Conservation (phyloP, 2,888 invertebrate species). For the Ischnura elegans region DNA sequence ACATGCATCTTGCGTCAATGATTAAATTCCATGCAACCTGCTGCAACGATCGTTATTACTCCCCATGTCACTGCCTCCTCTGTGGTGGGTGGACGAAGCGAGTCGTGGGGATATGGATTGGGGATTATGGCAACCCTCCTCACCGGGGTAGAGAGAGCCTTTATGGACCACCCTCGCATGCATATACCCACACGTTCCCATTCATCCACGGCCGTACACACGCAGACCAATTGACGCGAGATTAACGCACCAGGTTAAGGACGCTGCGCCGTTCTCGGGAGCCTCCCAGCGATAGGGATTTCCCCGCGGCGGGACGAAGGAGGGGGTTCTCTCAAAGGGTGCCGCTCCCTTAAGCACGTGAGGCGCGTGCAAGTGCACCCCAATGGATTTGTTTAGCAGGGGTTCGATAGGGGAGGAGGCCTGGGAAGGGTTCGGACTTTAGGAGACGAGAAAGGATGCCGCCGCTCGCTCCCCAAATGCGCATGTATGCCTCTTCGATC, state of each 20-base stretch:
- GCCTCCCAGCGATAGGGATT: neutral
- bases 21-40: neutral
- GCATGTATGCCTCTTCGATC: neutral
- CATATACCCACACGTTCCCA: neutral
- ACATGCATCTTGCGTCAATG: slow-evolving; percentile 11
- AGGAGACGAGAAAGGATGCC: neutral
- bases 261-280: neutral
- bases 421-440: neutral
- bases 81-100: neutral
- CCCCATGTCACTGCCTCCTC: neutral
- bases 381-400: slow-evolving; percentile 18
- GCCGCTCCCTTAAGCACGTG: slow-evolving; percentile 26
- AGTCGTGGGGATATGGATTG: neutral
- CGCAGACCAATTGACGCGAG: slow-evolving; percentile 25
- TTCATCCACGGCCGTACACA: neutral
- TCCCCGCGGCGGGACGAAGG: neutral
- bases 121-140: neutral
- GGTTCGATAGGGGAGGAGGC: neutral
- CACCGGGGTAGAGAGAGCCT: neutral
- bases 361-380: slow-evolving; percentile 31
- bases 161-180: neutral
- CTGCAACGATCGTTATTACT: slow-evolving; percentile 20
- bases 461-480: neutral
- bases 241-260: slow-evolving; percentile 62
- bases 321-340: slow-evolving; percentile 5